Base-by-base conservation (phyloP, 2,888 invertebrate species). In the Amphipyra berbera region DNA sequence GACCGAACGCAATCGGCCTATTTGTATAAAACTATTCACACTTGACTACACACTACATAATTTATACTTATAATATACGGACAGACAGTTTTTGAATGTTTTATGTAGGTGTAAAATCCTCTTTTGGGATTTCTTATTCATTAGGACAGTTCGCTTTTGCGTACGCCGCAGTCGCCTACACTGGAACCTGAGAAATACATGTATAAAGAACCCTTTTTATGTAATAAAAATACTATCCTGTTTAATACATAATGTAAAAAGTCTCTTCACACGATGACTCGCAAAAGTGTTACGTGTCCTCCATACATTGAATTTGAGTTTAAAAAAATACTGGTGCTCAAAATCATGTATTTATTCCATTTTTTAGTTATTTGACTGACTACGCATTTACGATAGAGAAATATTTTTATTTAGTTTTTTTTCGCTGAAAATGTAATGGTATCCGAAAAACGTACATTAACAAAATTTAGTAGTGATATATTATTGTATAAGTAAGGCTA, bases 391-490 rank as follows among this genome's bases (percentile, higher is more conserved):
- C 37, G n/a, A 60, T 61, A 65, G 46, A 57, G 21, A 65, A 61
- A 48, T 71, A 74, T 71, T 63, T 64, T 65, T 66, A 47, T 58
- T 68, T 75, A 44, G 48, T 27, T 15, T 57, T 56, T 44, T 10
- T 14, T 62, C 40, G 49, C 61, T 64, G 47, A 63, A 75, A 52
- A 57, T 59, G 55, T 45, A 37, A 54, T 45, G 38, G 46, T 53
- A 63, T 30, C 60, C 62, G 41, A 62, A 62, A 68, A 69, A 45
- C 75, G 69, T 79, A 77, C 74, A 79, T 64, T 72, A 72, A 77
- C 40, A 1, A 65, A 71, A 64, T 63, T 52, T 69, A 35, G 87
- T 91, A 92, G 92, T 91, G 91, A 92, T 93, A 90, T 90, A 70
- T 85, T 89, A 88, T 80, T 82, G 68, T 85, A 83, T 82, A 84